A percentile compares a stretch with the other conserved stretches of the same genome.
Conservation (phyloP, 2,797 vertebrate species). For the Carapus acus region DNA sequence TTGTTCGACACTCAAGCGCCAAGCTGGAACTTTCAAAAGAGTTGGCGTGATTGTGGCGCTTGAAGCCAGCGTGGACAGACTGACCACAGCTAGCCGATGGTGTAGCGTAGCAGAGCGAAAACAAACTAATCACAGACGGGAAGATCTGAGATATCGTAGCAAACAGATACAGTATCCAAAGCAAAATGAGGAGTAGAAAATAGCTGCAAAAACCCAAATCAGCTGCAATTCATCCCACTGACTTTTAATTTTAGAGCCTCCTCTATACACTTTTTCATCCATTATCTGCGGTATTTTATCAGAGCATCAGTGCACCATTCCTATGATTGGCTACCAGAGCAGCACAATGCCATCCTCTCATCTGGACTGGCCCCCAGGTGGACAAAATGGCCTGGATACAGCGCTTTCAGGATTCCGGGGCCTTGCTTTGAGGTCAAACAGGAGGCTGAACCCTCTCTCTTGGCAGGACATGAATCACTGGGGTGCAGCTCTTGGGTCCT, state of each 20-base stretch:
- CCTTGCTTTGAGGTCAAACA: conserved; percentile 63
- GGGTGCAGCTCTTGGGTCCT: conserved; percentile 53
- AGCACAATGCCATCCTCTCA: conserved; percentile 53
- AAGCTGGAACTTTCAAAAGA: conserved; percentile 24
- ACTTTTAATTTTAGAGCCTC: conserved; percentile 14
- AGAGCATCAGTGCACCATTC: conserved; percentile 24
- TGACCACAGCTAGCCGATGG: conserved; percentile 13
- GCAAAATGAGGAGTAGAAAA: no score
- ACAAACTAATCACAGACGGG: conserved; percentile 24
- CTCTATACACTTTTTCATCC: no score
- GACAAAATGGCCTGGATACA: conserved; percentile 52
- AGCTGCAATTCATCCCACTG: no score
- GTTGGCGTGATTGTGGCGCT: conserved; percentile 40
- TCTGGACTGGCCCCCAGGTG: conserved; percentile 42
- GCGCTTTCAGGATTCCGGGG: conserved; percentile 42
- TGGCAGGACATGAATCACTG: conserved; percentile 72
- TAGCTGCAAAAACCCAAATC: no score
- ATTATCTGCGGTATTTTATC: conserved; percentile 35
- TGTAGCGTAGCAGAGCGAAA: conserved; percentile 24
- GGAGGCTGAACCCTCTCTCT: conserved; percentile 63
- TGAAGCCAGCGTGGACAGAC: conserved; percentile 31
- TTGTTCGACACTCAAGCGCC: conserved; percentile 26
- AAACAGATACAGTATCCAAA: no score
- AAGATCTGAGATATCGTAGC: conserved; percentile 1
- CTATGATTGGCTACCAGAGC: conserved; percentile 53